Evolutionary conservation across 2,113 vertebrate species (phyloP).

Genomic region (Lasiurus borealis): DNA sequence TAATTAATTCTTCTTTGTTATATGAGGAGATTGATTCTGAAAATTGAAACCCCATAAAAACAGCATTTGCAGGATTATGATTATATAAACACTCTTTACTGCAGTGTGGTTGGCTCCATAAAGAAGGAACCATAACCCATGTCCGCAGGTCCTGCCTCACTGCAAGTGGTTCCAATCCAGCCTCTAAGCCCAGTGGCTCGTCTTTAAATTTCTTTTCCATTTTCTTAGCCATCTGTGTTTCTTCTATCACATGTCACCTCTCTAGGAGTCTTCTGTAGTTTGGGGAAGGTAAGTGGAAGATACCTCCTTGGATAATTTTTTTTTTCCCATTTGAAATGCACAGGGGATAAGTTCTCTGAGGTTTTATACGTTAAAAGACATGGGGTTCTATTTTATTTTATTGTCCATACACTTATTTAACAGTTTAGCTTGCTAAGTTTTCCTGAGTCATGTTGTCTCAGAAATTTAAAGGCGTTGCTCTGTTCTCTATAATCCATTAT

Average conservation of each 20-base stretch:
- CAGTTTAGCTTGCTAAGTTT: neutral
- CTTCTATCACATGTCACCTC: neutral
- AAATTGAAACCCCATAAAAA: neutral
- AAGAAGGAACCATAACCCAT: neutral
- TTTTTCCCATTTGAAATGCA: constrained; percentile 13
- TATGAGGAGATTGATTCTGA: constrained; percentile 1
- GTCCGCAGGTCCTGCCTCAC: neutral
- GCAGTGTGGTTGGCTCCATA: neutral
- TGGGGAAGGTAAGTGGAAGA: neutral
- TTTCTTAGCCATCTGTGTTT: neutral
- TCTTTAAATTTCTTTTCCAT: neutral
- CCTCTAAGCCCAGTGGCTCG: neutral
- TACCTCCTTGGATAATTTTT: neutral
- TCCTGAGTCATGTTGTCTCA: neutral
- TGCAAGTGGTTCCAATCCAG: too few species aligned
- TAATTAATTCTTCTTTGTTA: constrained; percentile 31
- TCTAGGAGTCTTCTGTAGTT: neutral
- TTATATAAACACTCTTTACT: neutral
- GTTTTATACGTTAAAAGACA: neutral
- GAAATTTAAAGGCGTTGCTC: neutral
- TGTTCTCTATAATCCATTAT: neutral
- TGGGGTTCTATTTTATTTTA: neutral
- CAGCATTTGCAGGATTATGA: neutral
- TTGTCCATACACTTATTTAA: neutral
- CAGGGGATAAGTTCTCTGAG: neutral